Base-by-base conservation (phyloP, 2,797 vertebrate genomes). In the Eospalax fontanierii region DNA sequence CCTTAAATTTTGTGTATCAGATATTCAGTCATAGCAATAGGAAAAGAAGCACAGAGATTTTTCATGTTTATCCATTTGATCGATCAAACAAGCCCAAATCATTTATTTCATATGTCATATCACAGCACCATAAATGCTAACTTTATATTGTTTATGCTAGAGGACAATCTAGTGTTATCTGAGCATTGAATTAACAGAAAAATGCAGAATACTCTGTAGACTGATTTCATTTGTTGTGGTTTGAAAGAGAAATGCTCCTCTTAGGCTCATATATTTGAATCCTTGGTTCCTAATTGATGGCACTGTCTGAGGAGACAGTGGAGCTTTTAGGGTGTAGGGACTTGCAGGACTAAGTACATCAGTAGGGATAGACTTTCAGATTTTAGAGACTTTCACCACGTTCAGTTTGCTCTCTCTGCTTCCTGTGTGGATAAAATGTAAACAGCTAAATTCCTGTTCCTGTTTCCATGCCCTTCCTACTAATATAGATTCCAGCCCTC, bases 181-280 rank as follows among this genome's bases (percentile, higher is more conserved):
- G n/a, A 57, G 28, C 7, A 26, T 35, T 87, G 12, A 38, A 40
- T 50, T 86, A 63, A 79, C 2, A 40, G 73, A 43, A 86, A 61
- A 92, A 57, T 73, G 2, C 12, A 91, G 30, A 94, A 84, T 43
- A 3, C 22, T 80, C 46, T 81, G 82, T 66, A 90, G 19, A 91
- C 90, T 90, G 5, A 4, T 4, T 85, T 91, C 38, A 18, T 18
- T 30, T 54, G 50, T 54, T 54, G 50, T 54, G 50, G 50, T 54
- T 54, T 54, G 50, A 54, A 54, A 9, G 50, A 54, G 50, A 54
- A 10, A 54, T 54, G 14, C 14, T 11, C 50, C 50, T 54, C 50
- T 54, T 54, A 14, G 50, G 50, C 50, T 54, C 8, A 54, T 54
- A 12, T 54, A 54, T 54, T 54, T 54, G 50, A 54, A 54, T 54